phyloP scores from a whole-genome alignment of 1,140 invertebrate genomes.

The Doryteuthis pealeii region DNA sequence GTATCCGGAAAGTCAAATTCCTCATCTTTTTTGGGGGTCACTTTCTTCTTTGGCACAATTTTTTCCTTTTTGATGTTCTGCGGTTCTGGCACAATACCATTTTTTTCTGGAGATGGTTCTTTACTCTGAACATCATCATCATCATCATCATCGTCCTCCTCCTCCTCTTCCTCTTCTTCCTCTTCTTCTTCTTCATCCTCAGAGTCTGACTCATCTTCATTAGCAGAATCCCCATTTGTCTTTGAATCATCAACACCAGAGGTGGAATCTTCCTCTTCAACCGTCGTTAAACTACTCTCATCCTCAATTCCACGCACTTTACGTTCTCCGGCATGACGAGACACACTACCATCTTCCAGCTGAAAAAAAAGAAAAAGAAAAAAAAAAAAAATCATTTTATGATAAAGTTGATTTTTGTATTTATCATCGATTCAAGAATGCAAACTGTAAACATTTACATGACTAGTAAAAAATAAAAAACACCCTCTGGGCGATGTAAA shows the following conservation, averaged over 20 bases:
- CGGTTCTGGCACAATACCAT: not conserved
- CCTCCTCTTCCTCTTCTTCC: too few species aligned
- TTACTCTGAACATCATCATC: constrained; percentile 25
- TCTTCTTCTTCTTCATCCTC: too few species aligned
- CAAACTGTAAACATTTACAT: too few species aligned
- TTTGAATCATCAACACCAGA: constrained; percentile 23
- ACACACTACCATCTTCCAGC: constrained; percentile 57
- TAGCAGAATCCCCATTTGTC: constrained; percentile 52
- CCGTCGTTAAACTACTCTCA: constrained; percentile 29
- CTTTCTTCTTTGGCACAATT: constrained; percentile 16
- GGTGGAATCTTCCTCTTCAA: constrained; percentile 22
- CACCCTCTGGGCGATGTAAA: too few species aligned
- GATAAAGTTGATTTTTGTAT: too few species aligned
- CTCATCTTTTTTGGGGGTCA: constrained; percentile 17
- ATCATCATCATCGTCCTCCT: constrained; percentile 52
- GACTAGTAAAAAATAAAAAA: too few species aligned
- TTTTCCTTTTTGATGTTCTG: constrained; percentile 10
- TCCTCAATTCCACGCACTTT: constrained; percentile 53
- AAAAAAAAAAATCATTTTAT: too few species aligned
- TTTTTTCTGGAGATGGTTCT: too few species aligned
- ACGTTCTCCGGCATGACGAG: constrained; percentile 58
- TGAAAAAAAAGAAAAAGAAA: constrained; percentile 26
- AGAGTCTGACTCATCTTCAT: constrained; percentile 54
- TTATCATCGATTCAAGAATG: too few species aligned
- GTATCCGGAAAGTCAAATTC: constrained; percentile 65